Conservation (phyloP, 2,113 vertebrate genomes). For the Sapayoa aenigma region DNA sequence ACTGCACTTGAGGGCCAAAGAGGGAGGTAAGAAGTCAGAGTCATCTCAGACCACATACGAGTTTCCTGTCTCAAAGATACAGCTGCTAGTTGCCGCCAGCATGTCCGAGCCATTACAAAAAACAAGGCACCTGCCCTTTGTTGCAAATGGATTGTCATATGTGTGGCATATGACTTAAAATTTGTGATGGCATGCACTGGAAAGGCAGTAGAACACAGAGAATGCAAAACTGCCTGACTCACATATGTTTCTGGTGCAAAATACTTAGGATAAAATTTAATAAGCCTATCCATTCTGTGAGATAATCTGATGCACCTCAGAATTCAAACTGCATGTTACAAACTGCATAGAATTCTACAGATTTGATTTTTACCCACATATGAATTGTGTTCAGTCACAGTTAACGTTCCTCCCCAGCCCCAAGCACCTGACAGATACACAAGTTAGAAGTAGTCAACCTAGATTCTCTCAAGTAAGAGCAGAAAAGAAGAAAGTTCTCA, state of each 20-base stretch:
- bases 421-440: not conserved
- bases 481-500: not conserved
- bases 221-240: not conserved
- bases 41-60: not conserved
- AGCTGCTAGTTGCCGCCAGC: not conserved
- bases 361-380: not conserved
- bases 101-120: not conserved
- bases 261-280: not conserved
- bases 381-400: accelerated
- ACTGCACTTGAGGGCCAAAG: not conserved
- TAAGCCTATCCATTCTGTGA: not conserved
- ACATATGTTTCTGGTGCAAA: not conserved
- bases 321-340: not conserved
- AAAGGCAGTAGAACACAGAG: not conserved
- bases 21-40: not conserved
- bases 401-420: not conserved
- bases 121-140: not conserved
- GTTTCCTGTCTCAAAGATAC: not conserved
- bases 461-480: not conserved
- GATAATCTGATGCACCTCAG: not conserved
- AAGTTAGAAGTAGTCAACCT: not conserved
- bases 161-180: accelerated
- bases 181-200: not conserved
- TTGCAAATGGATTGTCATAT: not conserved
- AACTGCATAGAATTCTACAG: not conserved